Percentiles rank a stretch among this genome's conserved stretches.
phyloP scores from a whole-genome alignment of 2,888 invertebrate genomes.

The Atethmia centrago region DNA sequence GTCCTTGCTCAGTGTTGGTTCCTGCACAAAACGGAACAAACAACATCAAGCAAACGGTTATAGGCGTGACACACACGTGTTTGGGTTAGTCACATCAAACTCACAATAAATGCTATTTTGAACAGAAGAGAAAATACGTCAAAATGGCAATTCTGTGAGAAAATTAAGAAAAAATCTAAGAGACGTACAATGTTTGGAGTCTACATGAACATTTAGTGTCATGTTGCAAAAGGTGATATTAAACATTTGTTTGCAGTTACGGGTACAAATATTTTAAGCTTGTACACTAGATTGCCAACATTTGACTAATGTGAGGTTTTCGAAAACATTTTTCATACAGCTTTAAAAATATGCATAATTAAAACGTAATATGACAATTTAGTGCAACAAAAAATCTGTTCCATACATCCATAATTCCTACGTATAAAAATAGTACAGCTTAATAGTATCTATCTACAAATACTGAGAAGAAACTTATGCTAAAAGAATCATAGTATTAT shows the following conservation, averaged over 20 bases:
- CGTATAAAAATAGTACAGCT: neutral
- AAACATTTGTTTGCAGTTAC: conserved; percentile 21
- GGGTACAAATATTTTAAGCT: neutral
- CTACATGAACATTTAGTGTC: conserved; percentile 35
- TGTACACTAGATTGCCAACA: conserved; percentile 34
- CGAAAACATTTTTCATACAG: neutral
- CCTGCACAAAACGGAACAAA: conserved; percentile 87
- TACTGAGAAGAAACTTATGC: neutral
- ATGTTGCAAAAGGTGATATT: conserved; percentile 27
- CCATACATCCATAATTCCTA: conserved; percentile 10
- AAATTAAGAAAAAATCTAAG: conserved; percentile 61
- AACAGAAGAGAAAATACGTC: conserved; percentile 15
- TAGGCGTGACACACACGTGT: conserved; percentile 88
- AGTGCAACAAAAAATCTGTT: conserved; percentile 30
- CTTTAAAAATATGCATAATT: neutral
- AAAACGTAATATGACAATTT: too few species aligned
- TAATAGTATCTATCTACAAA: neutral
- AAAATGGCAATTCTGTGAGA: conserved; percentile 64
- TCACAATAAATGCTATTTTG: conserved; percentile 44
- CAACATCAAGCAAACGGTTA: conserved; percentile 87
- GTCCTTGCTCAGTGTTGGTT: conserved; percentile 88
- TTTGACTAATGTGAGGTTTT: neutral
- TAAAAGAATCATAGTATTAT: conserved; percentile 19
- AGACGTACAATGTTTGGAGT: conserved; percentile 53
- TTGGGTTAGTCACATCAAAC: conserved; percentile 75